Evolutionary conservation across 2,113 vertebrate genomes (phyloP).

Genomic region (Corythoichthys intestinalis): DNA sequence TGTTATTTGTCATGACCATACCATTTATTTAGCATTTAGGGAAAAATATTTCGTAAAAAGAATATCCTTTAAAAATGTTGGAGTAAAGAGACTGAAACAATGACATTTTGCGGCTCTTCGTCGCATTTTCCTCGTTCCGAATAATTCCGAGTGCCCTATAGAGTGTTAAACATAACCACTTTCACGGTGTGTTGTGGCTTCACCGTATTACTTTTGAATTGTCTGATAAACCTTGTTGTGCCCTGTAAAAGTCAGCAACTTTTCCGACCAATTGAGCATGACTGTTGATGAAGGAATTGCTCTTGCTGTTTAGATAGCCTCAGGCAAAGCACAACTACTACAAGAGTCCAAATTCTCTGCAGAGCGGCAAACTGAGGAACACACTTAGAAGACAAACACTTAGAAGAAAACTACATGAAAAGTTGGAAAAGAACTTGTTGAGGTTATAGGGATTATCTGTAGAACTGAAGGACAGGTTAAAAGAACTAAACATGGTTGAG

Average conservation of each 20-base stretch:
- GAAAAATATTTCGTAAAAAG: too few species aligned
- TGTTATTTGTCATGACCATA: too few species aligned
- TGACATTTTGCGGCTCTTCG: not conserved
- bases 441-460: too few species aligned
- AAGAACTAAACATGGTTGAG: not conserved
- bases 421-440: not conserved
- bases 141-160: not conserved
- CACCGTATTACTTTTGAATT: not conserved
- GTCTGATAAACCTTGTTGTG: not conserved
- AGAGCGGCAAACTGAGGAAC: conserved; percentile 4
- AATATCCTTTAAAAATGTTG: too few species aligned
- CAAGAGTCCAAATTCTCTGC: not conserved
- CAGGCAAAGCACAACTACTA: not conserved
- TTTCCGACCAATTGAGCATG: conserved; percentile 6
- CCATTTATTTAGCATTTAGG: too few species aligned
- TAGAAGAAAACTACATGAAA: not conserved
- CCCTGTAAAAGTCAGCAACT: conserved; percentile 6
- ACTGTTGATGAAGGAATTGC: conserved; percentile 1
- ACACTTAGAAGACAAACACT: not conserved
- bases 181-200: not conserved
- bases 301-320: conserved; percentile 3
- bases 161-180: not conserved
- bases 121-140: too few species aligned
- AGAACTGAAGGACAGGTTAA: not conserved
- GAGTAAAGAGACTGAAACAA: not conserved